Evolutionary conservation across 2,888 invertebrate species (phyloP), one percentile per base, ranked within the genome.

Genomic region (Miltochrista miniata): DNA sequence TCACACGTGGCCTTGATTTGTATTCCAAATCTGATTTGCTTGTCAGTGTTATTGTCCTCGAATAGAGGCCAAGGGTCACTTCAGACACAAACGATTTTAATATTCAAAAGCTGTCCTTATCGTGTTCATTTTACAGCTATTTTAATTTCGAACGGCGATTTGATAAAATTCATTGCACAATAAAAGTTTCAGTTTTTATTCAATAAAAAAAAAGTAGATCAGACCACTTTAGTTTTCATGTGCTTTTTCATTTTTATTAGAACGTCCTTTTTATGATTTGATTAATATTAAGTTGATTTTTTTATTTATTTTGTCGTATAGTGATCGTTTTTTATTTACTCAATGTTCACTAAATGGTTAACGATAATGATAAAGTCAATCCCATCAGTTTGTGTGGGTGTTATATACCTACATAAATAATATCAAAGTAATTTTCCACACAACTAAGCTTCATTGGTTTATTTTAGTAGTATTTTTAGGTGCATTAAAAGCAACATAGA

Each of bases 1-100:
- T 76, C 83, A 86, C 83, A 86, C 83, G 83, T 87, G 89, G 78
- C 87, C 90, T 89, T 88, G 85, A 87, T 89, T 86, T 70, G 73
- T 75, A 79, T 79, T 74, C 78, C 72, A 79, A 85, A 86, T 86
- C 79, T 70, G 78, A 87, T 87, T 87, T 82, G 78, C 81, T 82
- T 85, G 84, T 85, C 83, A 81, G 79, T 77, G 76, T 81, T 77
- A 79, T 81, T 84, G 78, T 79, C 61, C 69, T 66, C 62, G 64
- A 65, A 79, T 76, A 81, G 83, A 81, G 81, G 64, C 31, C 18
- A 73, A 76, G 77, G 88, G 85, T 87, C 87, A 87, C 64, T 56
- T 66, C 55, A 59, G 61, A 67, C 71, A 79, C 77, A 81, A 81
- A 79, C 66, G 69, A 56, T 60, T 73, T 67, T 70, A 76, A 79